Evolutionary conservation across 1,140 invertebrate genomes (phyloP).

Genomic region (Apis cerana): DNA sequence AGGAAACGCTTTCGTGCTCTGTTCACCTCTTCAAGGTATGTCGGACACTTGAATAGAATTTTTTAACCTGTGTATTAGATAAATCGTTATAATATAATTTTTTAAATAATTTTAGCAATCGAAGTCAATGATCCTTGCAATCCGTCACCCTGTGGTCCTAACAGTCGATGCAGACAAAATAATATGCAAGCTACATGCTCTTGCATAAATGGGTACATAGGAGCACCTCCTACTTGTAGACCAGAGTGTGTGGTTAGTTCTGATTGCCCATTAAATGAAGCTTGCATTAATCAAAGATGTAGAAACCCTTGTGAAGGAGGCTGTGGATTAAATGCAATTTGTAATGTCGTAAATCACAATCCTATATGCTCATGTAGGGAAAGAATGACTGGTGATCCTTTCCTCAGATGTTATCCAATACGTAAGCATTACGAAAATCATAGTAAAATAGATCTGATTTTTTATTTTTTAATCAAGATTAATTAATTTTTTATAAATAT

Average conservation of each 20-base stretch:
- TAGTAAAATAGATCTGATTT: background rate
- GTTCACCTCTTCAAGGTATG: constrained; percentile 76
- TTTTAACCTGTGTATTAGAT: too few relatives aligned
- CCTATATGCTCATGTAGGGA: constrained; percentile 78
- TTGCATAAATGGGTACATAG: constrained; percentile 74
- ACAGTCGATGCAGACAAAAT: constrained; percentile 79
- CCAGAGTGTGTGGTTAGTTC: constrained; percentile 88
- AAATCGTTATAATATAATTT: background rate
- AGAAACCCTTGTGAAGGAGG: constrained; percentile 86
- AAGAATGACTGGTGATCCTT: constrained; percentile 82
- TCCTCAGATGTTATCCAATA: constrained; percentile 80
- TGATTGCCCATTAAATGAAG: constrained; percentile 85
- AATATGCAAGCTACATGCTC: constrained; percentile 83
- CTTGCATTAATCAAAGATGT: constrained; percentile 88
- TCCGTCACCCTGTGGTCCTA: constrained; percentile 86
- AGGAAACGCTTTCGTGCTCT: constrained; percentile 86
- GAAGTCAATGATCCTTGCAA: constrained; percentile 61
- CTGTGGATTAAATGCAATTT: constrained; percentile 76
- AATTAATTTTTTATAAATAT: constrained; percentile 21
- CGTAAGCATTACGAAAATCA: constrained; percentile 80
- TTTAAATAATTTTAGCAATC: constrained; percentile 64
- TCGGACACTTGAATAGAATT: too few relatives aligned
- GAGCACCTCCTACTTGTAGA: constrained; percentile 83
- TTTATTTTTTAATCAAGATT: background rate
- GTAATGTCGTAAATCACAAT: constrained; percentile 77